Evolutionary conservation across 2,113 vertebrate species (phyloP), one percentile per base, ranked within the genome.

Genomic region (Aviceda subcristata): DNA sequence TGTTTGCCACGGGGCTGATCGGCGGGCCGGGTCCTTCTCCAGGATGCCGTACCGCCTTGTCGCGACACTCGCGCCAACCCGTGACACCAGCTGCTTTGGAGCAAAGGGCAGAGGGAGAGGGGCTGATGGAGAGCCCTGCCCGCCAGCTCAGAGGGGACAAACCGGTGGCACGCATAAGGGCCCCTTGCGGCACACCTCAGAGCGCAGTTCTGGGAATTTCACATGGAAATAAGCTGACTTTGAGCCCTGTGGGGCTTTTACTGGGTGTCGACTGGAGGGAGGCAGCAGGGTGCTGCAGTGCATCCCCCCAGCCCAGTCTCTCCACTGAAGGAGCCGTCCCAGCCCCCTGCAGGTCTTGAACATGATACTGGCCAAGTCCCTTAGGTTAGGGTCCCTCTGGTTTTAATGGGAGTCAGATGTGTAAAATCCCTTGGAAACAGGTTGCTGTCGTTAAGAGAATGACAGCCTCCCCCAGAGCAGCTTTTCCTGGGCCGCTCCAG

Each of bases 101-200:
- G 39, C 26, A 36, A 64, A 69, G 30, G 43, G 17, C 26, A 11
- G 36, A 56, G 48, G 38, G 60, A 86, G 17, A 53, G 13, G 11
- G 15, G 22, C 22, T 1, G 5, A 46, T 26, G 34, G 32, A 83
- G 24, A 45, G 21, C 20, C 46, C 80, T 85, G 26, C 9, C 48
- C 3, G 2, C 0, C 0, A 34, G 20, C 63, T 80, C 27, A 29
- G 46, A 63, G 19, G 36, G 74, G 24, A 56, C 18, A 24, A 36
- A 64, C 14, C 2, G 18, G 17, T 67, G 67, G 30, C 29, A 45
- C 0, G 0, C 27, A 17, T 2, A 0, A 67, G 38, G 32, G 36
- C 9, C 11, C 34, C 20, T 69, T 6, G 6, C 1, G 5, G 32
- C 63, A 41, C 71, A 26, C 2, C 27, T 76, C 36, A n/a, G n/a